A percentile compares a stretch with the other conserved stretches of the same genome.
phyloP scores from a whole-genome alignment of 1,140 invertebrate species.

The Holotrichia oblita region DNA sequence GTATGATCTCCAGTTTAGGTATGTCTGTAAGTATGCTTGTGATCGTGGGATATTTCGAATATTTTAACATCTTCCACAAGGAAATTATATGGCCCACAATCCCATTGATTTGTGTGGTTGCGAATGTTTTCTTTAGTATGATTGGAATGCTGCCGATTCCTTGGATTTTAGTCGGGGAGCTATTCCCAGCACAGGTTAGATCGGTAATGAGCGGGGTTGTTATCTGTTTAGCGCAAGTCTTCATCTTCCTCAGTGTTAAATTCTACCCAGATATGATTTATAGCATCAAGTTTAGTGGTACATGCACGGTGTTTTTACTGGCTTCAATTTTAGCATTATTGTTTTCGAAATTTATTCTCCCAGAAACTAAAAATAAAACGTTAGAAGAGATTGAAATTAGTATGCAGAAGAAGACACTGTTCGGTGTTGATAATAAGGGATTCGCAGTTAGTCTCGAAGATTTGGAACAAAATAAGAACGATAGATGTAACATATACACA shows the following conservation, averaged over 20 bases:
- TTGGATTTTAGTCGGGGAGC: slow-evolving; percentile 79
- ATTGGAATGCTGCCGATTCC: slow-evolving; percentile 77
- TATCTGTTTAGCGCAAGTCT: slow-evolving; percentile 73
- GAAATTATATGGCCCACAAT: slow-evolving; percentile 63
- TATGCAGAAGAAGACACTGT: slow-evolving; percentile 63
- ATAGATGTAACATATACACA: not conserved
- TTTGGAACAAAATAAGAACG: not conserved
- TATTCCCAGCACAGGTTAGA: slow-evolving; percentile 75
- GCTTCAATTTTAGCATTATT: slow-evolving; percentile 72
- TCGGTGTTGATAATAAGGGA: slow-evolving; percentile 14
- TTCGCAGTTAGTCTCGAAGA: not conserved
- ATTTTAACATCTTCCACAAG: slow-evolving; percentile 59
- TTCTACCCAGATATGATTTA: slow-evolving; percentile 71
- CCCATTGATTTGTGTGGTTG: slow-evolving; percentile 70
- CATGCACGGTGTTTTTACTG: slow-evolving; percentile 79
- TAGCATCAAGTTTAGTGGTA: slow-evolving; percentile 71
- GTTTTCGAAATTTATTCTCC: slow-evolving; percentile 75
- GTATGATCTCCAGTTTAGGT: slow-evolving; percentile 71
- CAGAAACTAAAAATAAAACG: slow-evolving; percentile 83
- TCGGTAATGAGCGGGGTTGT: slow-evolving; percentile 75
- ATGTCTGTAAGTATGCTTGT: slow-evolving; percentile 71
- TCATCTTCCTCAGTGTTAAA: slow-evolving; percentile 77
- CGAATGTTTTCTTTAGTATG: slow-evolving; percentile 78
- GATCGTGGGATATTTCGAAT: slow-evolving; percentile 64
- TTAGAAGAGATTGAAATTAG: slow-evolving; percentile 79